Evolutionary conservation across 2,888 invertebrate species (phyloP).

Genomic region (Phaedon cochleariae): DNA sequence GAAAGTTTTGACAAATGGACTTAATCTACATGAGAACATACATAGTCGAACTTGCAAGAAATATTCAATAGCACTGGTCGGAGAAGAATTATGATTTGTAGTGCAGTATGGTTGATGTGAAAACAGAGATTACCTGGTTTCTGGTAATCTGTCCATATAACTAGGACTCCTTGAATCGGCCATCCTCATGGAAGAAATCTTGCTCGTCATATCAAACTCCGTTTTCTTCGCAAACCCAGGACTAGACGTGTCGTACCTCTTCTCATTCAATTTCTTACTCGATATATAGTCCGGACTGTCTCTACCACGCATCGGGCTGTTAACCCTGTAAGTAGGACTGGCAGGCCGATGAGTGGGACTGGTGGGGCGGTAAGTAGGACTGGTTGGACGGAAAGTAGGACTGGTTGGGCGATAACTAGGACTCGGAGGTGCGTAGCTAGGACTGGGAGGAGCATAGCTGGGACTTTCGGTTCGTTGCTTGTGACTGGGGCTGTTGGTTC

Average conservation of each 20-base stretch:
- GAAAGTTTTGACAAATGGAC: too few relatives aligned
- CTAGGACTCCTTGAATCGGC: conserved; percentile 55
- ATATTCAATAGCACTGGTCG: too few relatives aligned
- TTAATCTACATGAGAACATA: too few relatives aligned
- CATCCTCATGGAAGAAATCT: conserved; percentile 57
- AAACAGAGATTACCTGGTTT: not conserved
- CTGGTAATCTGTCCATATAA: conserved; percentile 47
- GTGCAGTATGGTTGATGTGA: too few relatives aligned
- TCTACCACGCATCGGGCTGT: conserved; percentile 42
- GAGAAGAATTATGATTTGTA: too few relatives aligned
- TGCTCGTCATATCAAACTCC: conserved; percentile 52
- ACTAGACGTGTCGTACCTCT: conserved; percentile 54
- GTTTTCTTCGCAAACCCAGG: conserved; percentile 53
- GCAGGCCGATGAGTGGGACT: conserved; percentile 24
- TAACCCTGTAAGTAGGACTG: conserved; percentile 48
- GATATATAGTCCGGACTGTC: conserved; percentile 60
- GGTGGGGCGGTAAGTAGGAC: conserved; percentile 48
- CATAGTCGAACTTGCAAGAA: too few relatives aligned
- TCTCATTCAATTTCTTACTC: conserved; percentile 56
- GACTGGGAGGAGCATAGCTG: conserved; percentile 52
- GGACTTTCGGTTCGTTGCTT: conserved; percentile 56
- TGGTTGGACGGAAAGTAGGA: conserved; percentile 51
- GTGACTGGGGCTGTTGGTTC: conserved; percentile 57
- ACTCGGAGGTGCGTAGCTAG: conserved; percentile 53
- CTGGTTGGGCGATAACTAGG: conserved; percentile 43